Base-by-base conservation (phyloP, 1,140 invertebrate genomes). In the Hycleus cichorii region DNA sequence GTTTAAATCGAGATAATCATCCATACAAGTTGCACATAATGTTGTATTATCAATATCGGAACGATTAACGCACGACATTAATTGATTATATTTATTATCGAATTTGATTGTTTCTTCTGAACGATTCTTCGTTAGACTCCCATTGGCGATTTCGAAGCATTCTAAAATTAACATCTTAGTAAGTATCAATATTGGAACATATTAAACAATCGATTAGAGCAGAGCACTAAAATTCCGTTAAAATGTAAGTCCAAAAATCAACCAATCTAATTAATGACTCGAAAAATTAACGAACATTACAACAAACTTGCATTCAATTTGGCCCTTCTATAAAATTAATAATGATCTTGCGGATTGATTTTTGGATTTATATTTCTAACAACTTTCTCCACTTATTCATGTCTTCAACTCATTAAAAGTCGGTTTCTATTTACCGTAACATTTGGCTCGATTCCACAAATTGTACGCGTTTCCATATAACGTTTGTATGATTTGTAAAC, bases 391-490 rank as follows among this genome's bases (percentile, higher is more conserved):
- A 18, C 18, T 18, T 18, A 18, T 18, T 18, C 18, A 18, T 18
- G 18, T 18, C 18, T 18, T 18, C 18, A 1, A 18, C 1, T 18
- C 18, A 18, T 18, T 18, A 18, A 18, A 18, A 51, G 50, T 46
- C 24, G 39, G 52, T 27, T 50, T 40, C 39, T 43, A 53, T 46
- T 26, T 72, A 81, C 80, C 75, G 70, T 79, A 73, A 69, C 80
- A 82, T 65, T 79, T 77, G 45, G 77, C 80, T 69, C 74, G 75
- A 53, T 74, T 67, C 80, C 80, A 82, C 45, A 82, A 61, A 59
- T 72, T 63, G 39, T 73, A 63, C 60, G 74, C 75, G 63, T 75
- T 76, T n/a, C 73, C 62, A 72, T 80, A 76, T 57, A 76, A 72
- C 32, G 75, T 72, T 64, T 78, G 63, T 24, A 82, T 68, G 46